Evolutionary conservation across 2,888 invertebrate species (phyloP), one percentile per base, ranked within the genome.

Genomic region (Eupelmus urozonus): DNA sequence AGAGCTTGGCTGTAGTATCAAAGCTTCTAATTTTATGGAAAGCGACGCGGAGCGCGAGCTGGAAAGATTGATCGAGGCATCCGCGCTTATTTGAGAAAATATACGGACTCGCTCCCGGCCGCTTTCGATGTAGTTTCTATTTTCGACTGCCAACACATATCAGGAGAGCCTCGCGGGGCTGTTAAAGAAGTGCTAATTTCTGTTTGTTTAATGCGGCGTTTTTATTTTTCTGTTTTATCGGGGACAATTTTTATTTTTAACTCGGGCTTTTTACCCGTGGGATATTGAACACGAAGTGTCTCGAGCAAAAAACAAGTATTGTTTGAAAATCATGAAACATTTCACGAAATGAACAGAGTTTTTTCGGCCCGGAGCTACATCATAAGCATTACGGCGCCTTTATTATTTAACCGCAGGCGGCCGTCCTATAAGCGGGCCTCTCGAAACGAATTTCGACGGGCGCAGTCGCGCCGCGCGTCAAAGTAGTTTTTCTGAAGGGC

Each of bases 111-210:
- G n/a, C 29, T 13, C 27, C 34, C 27, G 13, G 16, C 13, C 27
- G n/a, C n/a, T 25, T n/a, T 16, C 4, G n/a, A 20, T 34, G 9
- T 45, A n/a, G 40, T 67, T 53, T 69, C 67, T 62, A 67, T 60
- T 75, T 67, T 29, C 40, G 53, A 53, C 2, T 9, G 42, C 40
- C 16, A 13, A 18, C 18, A 2, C 5, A 42, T n/a, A 63, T 5
- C 45, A 57, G 45, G 45, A n/a, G 40, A 1, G n/a, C n/a, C n/a
- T n/a, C n/a, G n/a, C n/a, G n/a, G n/a, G 55, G 42, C 27, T 18
- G 65, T 65, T 65, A 65, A 57, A 18, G 57, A 73, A 65, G 29
- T 45, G 49, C 65, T 74, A 49, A 74, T 59, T 66, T 74, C 49
- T 66, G 59, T 74, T 66, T 59, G 29, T 20, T 51, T 51, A 73